phyloP scores from a whole-genome alignment of 1,140 invertebrate genomes.

The Cecropterus lyciades region DNA sequence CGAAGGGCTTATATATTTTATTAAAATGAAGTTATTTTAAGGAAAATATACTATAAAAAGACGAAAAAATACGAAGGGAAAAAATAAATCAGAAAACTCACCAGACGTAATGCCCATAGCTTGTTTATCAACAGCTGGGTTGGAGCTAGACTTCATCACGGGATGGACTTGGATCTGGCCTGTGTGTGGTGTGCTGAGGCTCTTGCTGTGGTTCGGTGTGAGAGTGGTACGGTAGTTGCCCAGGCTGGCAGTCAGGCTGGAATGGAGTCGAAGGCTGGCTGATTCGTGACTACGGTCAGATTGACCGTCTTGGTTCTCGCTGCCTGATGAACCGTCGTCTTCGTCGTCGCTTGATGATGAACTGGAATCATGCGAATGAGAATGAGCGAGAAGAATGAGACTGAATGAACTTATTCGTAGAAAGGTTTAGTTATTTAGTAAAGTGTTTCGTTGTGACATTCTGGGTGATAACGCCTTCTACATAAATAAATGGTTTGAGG shows the following conservation, averaged over 20 bases:
- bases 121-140: conserved; percentile 79
- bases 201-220: conserved; percentile 72
- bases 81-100: too few species aligned
- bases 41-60: too few species aligned
- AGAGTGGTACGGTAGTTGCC: conserved; percentile 50
- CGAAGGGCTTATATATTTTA: too few species aligned
- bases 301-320: conserved; percentile 75
- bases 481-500: too few species aligned
- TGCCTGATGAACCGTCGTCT: conserved; percentile 84
- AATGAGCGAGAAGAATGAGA: too few species aligned
- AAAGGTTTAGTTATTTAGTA: too few species aligned
- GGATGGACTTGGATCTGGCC: conserved; percentile 76
- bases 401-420: too few species aligned
- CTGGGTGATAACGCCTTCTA: too few species aligned
- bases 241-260: conserved; percentile 50
- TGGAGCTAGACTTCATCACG: conserved; percentile 81
- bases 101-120: conserved; percentile 80
- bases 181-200: conserved; percentile 70
- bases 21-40: too few species aligned
- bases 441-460: too few species aligned
- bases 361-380: conserved; percentile 70
- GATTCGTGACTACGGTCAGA: conserved; percentile 67
- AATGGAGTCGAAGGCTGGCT: conserved; percentile 53
- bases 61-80: too few species aligned
- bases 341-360: conserved; percentile 88